Conservation (phyloP, 2,888 invertebrate genomes). For the Urechis unicinctus region DNA sequence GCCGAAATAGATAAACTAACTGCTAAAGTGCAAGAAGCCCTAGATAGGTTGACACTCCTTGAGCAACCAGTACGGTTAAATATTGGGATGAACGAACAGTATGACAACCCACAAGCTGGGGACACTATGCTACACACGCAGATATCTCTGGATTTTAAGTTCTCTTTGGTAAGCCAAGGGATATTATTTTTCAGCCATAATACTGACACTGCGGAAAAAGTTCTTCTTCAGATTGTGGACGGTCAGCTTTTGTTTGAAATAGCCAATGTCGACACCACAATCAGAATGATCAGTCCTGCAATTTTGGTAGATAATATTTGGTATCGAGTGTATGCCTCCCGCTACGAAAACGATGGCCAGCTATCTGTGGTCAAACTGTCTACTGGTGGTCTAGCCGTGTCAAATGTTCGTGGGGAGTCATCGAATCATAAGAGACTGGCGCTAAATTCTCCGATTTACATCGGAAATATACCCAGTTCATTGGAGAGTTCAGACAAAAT, state of each 20-base stretch:
- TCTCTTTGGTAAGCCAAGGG: constrained; percentile 9
- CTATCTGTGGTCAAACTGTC: constrained; percentile 23
- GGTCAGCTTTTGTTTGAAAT: constrained; percentile 23
- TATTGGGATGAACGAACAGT: constrained; percentile 9
- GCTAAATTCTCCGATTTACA: constrained; percentile 18
- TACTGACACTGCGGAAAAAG: constrained; percentile 12
- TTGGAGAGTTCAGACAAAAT: constrained; percentile 11
- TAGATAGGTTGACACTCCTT: constrained; percentile 12
- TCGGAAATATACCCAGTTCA: constrained; percentile 20
- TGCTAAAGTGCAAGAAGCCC: constrained; percentile 15
- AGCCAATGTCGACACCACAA: constrained; percentile 12
- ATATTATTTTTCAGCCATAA: constrained; percentile 26
- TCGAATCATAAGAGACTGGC: constrained; percentile 3
- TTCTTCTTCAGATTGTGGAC: constrained; percentile 21
- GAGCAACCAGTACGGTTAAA: constrained; percentile 26
- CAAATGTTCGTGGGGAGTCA: neutral
- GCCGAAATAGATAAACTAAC: constrained; percentile 9
- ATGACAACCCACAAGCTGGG: constrained; percentile 16
- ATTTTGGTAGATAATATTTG: constrained; percentile 21
- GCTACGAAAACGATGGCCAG: constrained; percentile 26
- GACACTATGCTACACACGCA: constrained; percentile 1
- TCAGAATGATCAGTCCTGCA: constrained; percentile 15
- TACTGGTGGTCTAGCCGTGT: constrained; percentile 22
- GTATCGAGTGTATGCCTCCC: constrained; percentile 25
- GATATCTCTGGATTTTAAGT: constrained; percentile 21